Evolutionary conservation across 2,888 invertebrate genomes (phyloP), one percentile per base, ranked within the genome.

Genomic region (Drosophila borealis): DNA sequence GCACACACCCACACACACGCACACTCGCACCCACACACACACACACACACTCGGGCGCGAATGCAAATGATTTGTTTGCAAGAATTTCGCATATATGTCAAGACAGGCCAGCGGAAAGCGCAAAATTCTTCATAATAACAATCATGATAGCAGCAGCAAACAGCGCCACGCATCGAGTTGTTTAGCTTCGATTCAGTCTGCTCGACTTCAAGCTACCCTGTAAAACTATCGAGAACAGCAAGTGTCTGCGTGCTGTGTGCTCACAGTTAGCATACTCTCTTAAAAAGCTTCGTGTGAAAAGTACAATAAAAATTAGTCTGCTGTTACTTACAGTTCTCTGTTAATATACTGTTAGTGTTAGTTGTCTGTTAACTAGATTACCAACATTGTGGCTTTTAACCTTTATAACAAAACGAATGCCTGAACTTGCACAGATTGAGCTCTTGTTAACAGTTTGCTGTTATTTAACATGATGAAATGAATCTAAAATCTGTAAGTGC

Each of bases 41-140:
- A n/a, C 56, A 50, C 54, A 42, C 19, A 14, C 42, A 34, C 46
- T 36, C 37, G 33, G 34, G 3, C 34, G 29, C 57, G 33, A 49
- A 80, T 70, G 62, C 55, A 78, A 77, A 80, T 83, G 19, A 68
- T 59, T 46, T 57, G 57, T 62, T 60, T 42, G 39, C 42, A 39
- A 41, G 34, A 36, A 49, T 69, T 69, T 56, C 71, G 69, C 68
- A 71, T 68, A 71, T 78, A 45, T 54, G 56, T 44, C 60, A 42
- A 61, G 77, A 49, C 25, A 55, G 39, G 41, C 36, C 48, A 59
- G 44, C 49, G 36, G 51, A 62, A 53, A 51, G 53, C 36, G 59
- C 59, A 46, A 54, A 49, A 69, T 77, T 74, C 66, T 71, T 78
- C 63, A 84, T 87, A 69, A 78, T 78, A 66, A 66, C 53, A 71